Base-by-base conservation (phyloP, 2,797 vertebrate species). In the Poecilia gillii region DNA sequence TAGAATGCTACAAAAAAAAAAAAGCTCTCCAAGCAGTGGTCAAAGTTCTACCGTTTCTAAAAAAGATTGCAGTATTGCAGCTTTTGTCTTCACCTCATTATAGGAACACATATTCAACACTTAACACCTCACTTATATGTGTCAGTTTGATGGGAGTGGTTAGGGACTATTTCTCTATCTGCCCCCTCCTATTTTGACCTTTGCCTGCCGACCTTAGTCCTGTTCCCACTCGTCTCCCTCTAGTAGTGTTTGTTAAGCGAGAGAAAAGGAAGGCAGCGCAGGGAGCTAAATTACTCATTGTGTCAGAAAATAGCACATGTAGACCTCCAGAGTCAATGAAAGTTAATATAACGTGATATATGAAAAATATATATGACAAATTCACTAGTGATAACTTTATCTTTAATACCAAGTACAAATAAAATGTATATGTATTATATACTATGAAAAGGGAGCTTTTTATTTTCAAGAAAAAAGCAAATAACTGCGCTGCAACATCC, bases 121-220 rank as follows among this genome's bases (percentile, higher is more conserved):
- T 92, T 94, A 85, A 92, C 93, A 92, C 90, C 90, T 94, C 70
- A 46, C 90, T 94, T 96, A 95, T 95, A 95, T 93, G 81, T 92
- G 89, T 94, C 87, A 92, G 80, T 79, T 25, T 36, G 64, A 93
- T 93, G 92, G 93, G 92, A 94, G 92, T 89, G 91, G 81, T 92
- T 89, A 92, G 80, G 45, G 23, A 84, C 84, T 88, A 85, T 74
- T 93, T 90, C 84, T 91, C 76, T 85, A 88, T 93, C 84, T 83
- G 77, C 92, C 91, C 78, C 94, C 94, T 94, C 94, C 92, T 91
- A 93, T 93, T 92, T 88, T 92, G 91, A 92, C 89, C 86, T 87
- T 76, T 81, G 82, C 78, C 80, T 85, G 79, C 53, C 85, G 86
- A 92, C 91, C 88, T 89, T 85, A 81, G 84, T 90, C 84, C 85